Evolutionary conservation across 2,888 invertebrate species (phyloP).

Genomic region (Amblyjoppa fuscipennis): DNA sequence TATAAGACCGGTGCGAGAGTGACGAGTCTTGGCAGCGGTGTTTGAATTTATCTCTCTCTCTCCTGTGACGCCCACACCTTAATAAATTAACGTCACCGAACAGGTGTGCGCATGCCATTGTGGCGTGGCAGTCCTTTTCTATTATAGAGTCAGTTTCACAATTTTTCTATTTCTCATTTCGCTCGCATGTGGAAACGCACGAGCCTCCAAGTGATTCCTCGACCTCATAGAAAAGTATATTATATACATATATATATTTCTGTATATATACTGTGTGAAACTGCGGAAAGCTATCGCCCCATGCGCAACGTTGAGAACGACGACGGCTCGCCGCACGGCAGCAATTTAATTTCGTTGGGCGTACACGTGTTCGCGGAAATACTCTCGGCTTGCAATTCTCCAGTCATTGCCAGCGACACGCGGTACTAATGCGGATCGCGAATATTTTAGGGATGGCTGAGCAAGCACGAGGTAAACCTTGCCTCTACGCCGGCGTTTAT

Average conservation of each 20-base stretch:
- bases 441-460: conserved; percentile 62
- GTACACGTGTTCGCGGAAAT: conserved; percentile 63
- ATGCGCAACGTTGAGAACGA: conserved; percentile 9
- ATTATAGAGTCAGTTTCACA: conserved; percentile 39
- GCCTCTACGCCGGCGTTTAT: conserved; percentile 8
- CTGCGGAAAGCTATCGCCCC: conserved; percentile 1
- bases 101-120: conserved; percentile 81
- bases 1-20: conserved; percentile 76
- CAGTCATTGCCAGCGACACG: conserved; percentile 63
- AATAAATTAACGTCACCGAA: conserved; percentile 79
- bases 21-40: conserved; percentile 81
- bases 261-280: conserved; percentile 4
- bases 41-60: conserved; percentile 26
- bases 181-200: conserved; percentile 35
- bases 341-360: conserved; percentile 62
- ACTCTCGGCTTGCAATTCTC: conserved; percentile 7
- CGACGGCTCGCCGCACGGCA: conserved; percentile 33
- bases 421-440: conserved; percentile 68
- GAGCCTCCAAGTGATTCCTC: conserved; percentile 34
- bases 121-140: conserved; percentile 67
- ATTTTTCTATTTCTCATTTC: conserved; percentile 27
- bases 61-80: conserved; percentile 78
- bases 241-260: background rate
- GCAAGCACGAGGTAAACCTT: conserved; percentile 42
- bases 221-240: conserved; percentile 6